Evolutionary conservation across 2,888 invertebrate species (phyloP).

Genomic region (Pegoplata infirma): DNA sequence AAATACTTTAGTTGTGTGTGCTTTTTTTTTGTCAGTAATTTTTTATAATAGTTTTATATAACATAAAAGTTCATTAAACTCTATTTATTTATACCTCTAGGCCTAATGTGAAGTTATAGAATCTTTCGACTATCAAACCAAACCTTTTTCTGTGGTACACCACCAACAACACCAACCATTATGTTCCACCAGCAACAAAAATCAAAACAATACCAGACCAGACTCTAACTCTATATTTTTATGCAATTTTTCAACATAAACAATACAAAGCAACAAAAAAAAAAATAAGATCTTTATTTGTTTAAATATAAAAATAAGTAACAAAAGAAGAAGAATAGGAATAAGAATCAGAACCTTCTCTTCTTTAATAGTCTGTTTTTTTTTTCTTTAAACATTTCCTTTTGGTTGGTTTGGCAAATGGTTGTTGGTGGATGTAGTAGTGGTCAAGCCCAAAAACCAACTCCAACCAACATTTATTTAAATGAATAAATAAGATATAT

Average conservation of each 20-base stretch:
- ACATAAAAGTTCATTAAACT: slow-evolving; percentile 53
- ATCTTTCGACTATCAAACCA: slow-evolving; percentile 8
- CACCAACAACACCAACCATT: slow-evolving; percentile 27
- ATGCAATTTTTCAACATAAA: slow-evolving; percentile 51
- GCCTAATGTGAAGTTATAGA: slow-evolving; percentile 43
- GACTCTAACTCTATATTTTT: slow-evolving; percentile 50
- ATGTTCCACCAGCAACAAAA: slow-evolving; percentile 16
- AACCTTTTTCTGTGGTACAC: slow-evolving; percentile 33
- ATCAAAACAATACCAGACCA: slow-evolving; percentile 12
- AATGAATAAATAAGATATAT: slow-evolving; percentile 36
- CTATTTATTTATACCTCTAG: slow-evolving; percentile 41
- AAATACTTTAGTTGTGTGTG: slow-evolving; percentile 41
- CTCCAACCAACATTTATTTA: neutral
- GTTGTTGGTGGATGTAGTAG: neutral
- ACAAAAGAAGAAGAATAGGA: slow-evolving; percentile 17
- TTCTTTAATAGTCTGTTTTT: slow-evolving; percentile 24
- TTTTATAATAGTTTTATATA: slow-evolving; percentile 53
- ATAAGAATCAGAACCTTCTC: slow-evolving; percentile 7
- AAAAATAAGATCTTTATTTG: slow-evolving; percentile 59
- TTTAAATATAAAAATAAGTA: slow-evolving; percentile 33
- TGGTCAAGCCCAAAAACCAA: slow-evolving; percentile 58
- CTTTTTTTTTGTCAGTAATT: slow-evolving; percentile 7
- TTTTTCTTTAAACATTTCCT: slow-evolving; percentile 51
- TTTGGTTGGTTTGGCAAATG: slow-evolving; percentile 19
- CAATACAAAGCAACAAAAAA: neutral